Conservation (phyloP, 2,113 vertebrate species). For the Seriola quinqueradiata region DNA sequence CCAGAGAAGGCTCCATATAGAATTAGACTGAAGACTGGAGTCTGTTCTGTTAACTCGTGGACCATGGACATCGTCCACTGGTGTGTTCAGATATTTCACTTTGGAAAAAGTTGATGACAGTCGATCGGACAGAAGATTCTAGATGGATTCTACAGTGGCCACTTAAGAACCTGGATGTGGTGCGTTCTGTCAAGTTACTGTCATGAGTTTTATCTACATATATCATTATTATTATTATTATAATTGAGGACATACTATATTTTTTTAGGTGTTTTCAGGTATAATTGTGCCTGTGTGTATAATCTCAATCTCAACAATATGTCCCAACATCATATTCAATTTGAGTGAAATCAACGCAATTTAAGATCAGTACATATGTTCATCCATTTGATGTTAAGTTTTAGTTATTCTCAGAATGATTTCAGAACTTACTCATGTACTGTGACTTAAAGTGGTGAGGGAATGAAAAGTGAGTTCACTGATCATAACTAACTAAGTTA, state of each 20-base stretch:
- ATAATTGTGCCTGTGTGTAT: not conserved
- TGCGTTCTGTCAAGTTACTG: constrained; percentile 23
- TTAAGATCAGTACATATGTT: no score
- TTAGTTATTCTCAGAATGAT: no score
- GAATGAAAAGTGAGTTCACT: no score
- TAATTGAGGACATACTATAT: no score
- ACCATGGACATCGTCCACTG: constrained; percentile 19
- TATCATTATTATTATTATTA: not conserved
- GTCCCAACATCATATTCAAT: no score
- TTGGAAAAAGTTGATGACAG: not conserved
- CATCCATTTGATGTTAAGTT: no score
- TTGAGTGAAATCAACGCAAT: no score
- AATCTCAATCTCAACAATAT: no score
- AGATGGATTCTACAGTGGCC: constrained; percentile 21
- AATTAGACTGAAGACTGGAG: not conserved
- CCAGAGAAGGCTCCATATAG: not conserved
- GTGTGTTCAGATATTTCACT: not conserved
- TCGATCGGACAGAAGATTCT: not conserved
- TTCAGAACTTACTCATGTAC: no score
- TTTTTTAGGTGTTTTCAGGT: not conserved
- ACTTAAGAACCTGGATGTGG: constrained; percentile 30
- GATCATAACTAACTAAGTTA: no score
- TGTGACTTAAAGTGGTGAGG: no score
- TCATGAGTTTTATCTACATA: not conserved
- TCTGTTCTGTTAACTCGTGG: not conserved